These are phyloP conservation scores for Colistium nudipinnis DNA, from an alignment of 2,113 vertebrate genomes.

Conservation along the genomic window DNA sequence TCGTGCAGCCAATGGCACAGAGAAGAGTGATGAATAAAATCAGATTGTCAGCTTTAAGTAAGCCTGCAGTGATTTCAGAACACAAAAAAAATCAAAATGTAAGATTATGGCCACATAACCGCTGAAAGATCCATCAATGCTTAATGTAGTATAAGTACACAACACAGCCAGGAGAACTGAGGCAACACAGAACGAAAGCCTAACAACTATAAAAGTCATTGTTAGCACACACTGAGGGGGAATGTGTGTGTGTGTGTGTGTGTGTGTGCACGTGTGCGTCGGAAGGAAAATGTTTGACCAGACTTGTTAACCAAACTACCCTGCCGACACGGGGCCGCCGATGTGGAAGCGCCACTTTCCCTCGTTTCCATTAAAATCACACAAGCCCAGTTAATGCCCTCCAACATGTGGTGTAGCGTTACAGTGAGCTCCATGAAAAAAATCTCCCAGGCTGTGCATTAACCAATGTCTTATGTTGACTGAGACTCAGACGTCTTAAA, in stretches of 20 bases:
- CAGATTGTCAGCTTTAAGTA: neutral
- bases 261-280: constrained; percentile 45
- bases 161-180: constrained; percentile 24
- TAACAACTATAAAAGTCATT: constrained; percentile 65
- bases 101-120: neutral
- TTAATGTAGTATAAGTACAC: constrained; percentile 2
- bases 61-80: neutral
- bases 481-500: constrained; percentile 56
- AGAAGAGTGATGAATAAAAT: neutral
- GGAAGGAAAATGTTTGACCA: constrained; percentile 57
- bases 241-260: constrained; percentile 29
- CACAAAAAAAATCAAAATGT: neutral
- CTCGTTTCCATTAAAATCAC: constrained; percentile 74
- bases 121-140: neutral
- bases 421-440: constrained; percentile 71
- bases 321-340: constrained; percentile 27
- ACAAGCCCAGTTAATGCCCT: constrained; percentile 67
- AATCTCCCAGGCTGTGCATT: constrained; percentile 56
- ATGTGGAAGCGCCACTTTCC: constrained; percentile 52
- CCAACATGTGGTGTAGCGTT: constrained; percentile 71
- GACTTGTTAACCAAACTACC: constrained; percentile 57
- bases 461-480: constrained; percentile 71
- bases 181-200: constrained; percentile 23
- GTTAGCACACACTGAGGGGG: constrained; percentile 53
- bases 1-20: neutral